Base-by-base conservation (phyloP, 2,113 vertebrate genomes). In the Rafetus swinhoei region DNA sequence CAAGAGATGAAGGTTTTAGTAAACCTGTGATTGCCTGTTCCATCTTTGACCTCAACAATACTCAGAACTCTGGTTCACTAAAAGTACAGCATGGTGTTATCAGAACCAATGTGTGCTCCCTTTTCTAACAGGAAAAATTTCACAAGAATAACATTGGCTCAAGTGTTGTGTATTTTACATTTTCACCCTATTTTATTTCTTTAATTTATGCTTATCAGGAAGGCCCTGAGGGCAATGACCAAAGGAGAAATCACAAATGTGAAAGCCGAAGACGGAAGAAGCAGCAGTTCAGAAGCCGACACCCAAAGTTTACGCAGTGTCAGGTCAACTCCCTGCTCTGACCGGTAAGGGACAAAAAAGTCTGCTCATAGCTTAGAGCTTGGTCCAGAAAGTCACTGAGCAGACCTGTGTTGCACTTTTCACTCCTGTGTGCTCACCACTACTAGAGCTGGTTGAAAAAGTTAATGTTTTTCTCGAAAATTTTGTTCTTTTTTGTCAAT, bases 241-340 rank as follows among this genome's bases (percentile, higher is more conserved):
- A 98, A 98, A 98, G 98, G 98, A 97, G 98, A 98, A 95, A 98
- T 98, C 4, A 85, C 89, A 4, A 97, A 45, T 85, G 19, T 85
- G 21, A 97, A 95, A 93, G 60, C 82, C 29, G 98, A 97, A 90
- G 96, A 97, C 90, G 92, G 94, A 53, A 82, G 81, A 93, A 98
- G 87, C 82, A 86, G 87, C 27, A 97, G 95, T 72, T 96, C 98
- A 25, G 98, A 98, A 45, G 96, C 96, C 95, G 99, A 99, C 7
- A 92, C 93, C 29, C 98, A 96, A 32, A 98, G 96, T 81, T 87
- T 98, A 56, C 69, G 11, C 79, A 98, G 97, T 57, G 93, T 85
- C 74, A 97, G 95, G 79, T 98, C 98, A 81, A 88, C 89, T 1
- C 88, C 86, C 2, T 95, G 94, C 69, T 98, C 98, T 3, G 97